A percentile compares a stretch with the other conserved stretches of the same genome.
These are phyloP conservation scores for Martes martes DNA, from an alignment of 2,113 vertebrate species.

Conservation along the genomic window DNA sequence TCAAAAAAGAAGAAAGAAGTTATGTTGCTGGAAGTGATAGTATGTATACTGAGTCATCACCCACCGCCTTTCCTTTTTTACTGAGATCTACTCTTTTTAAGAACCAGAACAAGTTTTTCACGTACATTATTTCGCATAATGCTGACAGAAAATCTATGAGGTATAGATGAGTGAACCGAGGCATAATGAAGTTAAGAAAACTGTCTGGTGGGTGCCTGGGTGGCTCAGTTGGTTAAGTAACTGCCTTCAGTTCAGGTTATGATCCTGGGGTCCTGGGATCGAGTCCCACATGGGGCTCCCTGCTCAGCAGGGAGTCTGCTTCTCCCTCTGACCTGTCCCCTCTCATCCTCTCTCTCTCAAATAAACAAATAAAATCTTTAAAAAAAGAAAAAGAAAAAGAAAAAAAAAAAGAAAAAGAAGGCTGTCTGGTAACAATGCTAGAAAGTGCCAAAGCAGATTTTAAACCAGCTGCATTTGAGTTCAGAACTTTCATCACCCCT, in stretches of 20 bases:
- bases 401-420: neutral
- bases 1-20: neutral
- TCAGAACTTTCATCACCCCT: neutral
- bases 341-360: no score
- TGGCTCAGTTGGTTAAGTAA: no score
- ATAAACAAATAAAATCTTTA: no score
- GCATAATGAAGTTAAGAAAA: neutral
- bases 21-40: neutral
- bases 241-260: no score
- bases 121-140: neutral
- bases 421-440: neutral
- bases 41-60: neutral
- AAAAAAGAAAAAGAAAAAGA: no score
- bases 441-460: neutral
- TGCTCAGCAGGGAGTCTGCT: no score
- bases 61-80: neutral
- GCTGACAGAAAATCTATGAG: neutral
- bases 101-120: neutral
- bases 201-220: neutral
- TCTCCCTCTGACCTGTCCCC: no score
- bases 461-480: neutral
- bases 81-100: neutral
- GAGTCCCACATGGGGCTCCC: no score
- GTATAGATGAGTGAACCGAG: neutral
- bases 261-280: no score